These are phyloP conservation scores for Dolichomitus sp. DNA, from an alignment of 2,888 invertebrate species.

Conservation along the genomic window DNA sequence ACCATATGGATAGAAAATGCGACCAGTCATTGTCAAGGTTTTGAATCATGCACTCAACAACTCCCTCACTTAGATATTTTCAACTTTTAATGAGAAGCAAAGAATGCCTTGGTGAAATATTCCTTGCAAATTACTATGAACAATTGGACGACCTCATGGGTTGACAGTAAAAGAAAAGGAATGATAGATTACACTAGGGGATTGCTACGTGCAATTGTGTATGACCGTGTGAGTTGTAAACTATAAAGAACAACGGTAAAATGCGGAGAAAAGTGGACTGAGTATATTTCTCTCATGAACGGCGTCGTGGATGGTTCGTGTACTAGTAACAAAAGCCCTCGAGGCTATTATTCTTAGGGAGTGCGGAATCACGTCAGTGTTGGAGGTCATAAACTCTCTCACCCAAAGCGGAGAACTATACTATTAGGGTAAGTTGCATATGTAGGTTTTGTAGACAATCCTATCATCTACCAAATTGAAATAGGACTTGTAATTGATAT, in stretches of 20 bases:
- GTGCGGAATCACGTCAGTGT: slow-evolving; percentile 20
- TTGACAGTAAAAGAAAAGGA: not conserved
- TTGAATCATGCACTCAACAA: not conserved
- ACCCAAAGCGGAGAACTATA: not conserved
- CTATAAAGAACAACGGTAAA: not conserved
- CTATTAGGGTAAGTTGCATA: slow-evolving; percentile 17
- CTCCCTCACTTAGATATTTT: not conserved
- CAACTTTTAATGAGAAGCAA: not conserved
- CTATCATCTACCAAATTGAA: not conserved
- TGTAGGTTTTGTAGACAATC: not conserved
- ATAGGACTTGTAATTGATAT: not conserved
- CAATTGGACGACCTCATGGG: not conserved
- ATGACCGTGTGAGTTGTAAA: slow-evolving; percentile 4
- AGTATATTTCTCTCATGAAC: not conserved
- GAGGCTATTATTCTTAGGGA: slow-evolving; percentile 20
- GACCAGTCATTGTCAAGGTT: not conserved
- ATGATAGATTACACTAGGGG: not conserved
- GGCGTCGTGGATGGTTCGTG: not conserved
- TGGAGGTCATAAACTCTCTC: not conserved
- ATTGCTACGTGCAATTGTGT: not conserved
- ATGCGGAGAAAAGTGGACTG: not conserved
- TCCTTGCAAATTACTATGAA: not conserved
- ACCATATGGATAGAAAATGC: not conserved
- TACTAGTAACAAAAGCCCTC: slow-evolving; percentile 5
- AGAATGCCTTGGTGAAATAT: not conserved